A percentile compares a stretch with the other conserved stretches of the same genome.
phyloP scores from a whole-genome alignment of 1,140 invertebrate species.

The Triops longicaudatus region DNA sequence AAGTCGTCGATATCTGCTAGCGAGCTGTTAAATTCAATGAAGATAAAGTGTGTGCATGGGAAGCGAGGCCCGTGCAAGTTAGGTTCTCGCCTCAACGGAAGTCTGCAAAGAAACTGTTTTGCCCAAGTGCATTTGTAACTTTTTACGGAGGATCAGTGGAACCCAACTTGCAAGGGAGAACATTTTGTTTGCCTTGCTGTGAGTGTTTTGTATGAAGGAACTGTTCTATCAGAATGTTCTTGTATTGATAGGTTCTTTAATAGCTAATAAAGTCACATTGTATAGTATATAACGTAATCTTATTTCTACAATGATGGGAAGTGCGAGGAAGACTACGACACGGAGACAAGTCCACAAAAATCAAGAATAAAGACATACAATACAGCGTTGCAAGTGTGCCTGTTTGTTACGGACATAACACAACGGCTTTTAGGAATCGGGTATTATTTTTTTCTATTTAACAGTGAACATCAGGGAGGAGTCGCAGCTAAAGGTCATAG shows the following conservation, averaged over 20 bases:
- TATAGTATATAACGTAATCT: not conserved
- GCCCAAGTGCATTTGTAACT: not conserved
- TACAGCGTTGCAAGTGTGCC: too few relatives aligned
- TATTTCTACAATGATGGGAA: not conserved
- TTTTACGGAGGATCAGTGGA: not conserved
- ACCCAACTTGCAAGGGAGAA: not conserved
- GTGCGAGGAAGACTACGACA: not conserved
- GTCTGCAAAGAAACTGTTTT: not conserved
- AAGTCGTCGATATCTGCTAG: not conserved
- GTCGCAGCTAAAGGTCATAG: too few relatives aligned
- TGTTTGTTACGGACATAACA: too few relatives aligned
- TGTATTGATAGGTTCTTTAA: not conserved
- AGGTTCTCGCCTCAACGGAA: not conserved
- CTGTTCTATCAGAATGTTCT: not conserved
- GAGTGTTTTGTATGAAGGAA: slow-evolving; percentile 12
- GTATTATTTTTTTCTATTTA: too few relatives aligned
- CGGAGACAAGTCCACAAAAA: not conserved
- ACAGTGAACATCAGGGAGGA: too few relatives aligned
- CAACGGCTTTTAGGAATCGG: too few relatives aligned
- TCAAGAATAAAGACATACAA: too few relatives aligned
- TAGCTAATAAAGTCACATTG: slow-evolving; percentile 12
- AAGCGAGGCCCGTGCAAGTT: slow-evolving; percentile 7
- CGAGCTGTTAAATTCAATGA: not conserved
- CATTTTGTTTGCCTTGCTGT: not conserved
- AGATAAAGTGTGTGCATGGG: not conserved